phyloP scores from a whole-genome alignment of 2,797 vertebrate species.

The Galagoides demidoff region DNA sequence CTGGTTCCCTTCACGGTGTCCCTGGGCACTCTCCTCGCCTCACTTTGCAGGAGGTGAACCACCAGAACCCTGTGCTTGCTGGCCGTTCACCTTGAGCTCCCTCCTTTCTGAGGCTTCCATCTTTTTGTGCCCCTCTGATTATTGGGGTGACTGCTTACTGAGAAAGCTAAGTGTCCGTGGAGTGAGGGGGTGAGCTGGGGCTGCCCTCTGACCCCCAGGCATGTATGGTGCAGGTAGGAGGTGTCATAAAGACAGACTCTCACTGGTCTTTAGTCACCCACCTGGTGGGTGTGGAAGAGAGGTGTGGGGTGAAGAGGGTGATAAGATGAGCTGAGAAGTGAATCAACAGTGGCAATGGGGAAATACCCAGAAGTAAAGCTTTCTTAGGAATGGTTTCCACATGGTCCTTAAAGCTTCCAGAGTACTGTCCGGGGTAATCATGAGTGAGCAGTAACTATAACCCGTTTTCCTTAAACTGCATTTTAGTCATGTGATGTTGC shows the following conservation, averaged over 20 bases:
- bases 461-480: neutral
- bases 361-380: neutral
- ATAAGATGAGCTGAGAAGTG: neutral
- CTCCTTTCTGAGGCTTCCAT: neutral
- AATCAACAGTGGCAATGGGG: neutral
- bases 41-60: too few relatives aligned
- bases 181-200: neutral
- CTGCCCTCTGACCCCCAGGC: neutral
- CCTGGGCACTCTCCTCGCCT: neutral
- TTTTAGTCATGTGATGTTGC: neutral
- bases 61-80: neutral
- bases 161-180: neutral
- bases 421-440: neutral
- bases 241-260: neutral
- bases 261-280: neutral
- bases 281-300: neutral
- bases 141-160: neutral
- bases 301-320: fast-evolving
- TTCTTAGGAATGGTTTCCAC: neutral
- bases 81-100: neutral
- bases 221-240: too few relatives aligned
- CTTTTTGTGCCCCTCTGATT: neutral
- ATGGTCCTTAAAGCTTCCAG: neutral
- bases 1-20: neutral
- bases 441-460: neutral